phyloP scores from a whole-genome alignment of 2,797 vertebrate species.

The Sparus aurata region DNA sequence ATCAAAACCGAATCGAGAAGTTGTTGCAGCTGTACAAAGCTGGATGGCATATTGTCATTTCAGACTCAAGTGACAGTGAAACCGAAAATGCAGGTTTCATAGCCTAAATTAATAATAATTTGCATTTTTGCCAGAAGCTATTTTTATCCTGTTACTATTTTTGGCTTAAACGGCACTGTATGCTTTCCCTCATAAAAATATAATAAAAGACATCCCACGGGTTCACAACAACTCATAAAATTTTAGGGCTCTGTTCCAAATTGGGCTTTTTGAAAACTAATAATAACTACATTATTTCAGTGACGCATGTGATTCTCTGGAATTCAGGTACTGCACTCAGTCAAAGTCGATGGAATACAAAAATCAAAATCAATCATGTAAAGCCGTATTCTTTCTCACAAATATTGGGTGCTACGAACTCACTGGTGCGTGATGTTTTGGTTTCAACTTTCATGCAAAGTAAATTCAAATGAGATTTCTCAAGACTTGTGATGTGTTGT shows the following conservation, averaged over 20 bases:
- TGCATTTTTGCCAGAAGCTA: conserved; percentile 12
- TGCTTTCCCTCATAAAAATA: conserved; percentile 73
- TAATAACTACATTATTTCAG: conserved; percentile 85
- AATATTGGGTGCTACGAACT: conserved; percentile 1
- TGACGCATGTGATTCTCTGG: conserved; percentile 77
- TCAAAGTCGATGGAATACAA: conserved; percentile 48
- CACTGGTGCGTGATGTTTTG: conserved; percentile 22
- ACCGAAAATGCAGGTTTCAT: conserved; percentile 26
- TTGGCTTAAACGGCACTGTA: conserved; percentile 55
- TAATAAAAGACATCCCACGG: conserved; percentile 68
- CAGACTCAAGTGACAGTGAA: conserved; percentile 6
- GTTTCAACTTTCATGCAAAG: conserved; percentile 9
- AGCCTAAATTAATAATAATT: neutral
- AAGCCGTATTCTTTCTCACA: conserved; percentile 9
- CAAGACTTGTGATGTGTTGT: conserved; percentile 34
- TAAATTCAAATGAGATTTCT: conserved; percentile 33
- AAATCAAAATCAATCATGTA: conserved; percentile 49
- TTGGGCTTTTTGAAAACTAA: conserved; percentile 81
- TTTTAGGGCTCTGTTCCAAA: conserved; percentile 79
- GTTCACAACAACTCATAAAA: conserved; percentile 82
- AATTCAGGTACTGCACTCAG: conserved; percentile 55
- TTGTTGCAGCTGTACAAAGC: conserved; percentile 10
- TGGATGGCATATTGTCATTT: conserved; percentile 10
- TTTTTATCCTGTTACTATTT: conserved; percentile 48
- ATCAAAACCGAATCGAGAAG: conserved; percentile 19